Base-by-base conservation (phyloP, 2,113 vertebrate genomes). In the Poeciliopsis occidentalis region DNA sequence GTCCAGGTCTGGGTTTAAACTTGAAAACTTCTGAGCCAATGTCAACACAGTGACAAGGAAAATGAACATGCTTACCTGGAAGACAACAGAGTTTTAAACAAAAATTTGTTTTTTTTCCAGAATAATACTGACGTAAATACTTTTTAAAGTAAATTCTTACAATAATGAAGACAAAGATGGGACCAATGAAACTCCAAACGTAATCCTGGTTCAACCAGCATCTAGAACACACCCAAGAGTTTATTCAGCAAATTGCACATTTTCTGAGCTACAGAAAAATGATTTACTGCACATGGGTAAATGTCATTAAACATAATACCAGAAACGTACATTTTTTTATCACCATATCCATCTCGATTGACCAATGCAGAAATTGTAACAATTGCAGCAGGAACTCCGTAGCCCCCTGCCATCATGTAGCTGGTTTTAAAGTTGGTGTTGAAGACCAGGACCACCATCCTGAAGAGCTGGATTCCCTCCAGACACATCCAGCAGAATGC, bases 401-500 rank as follows among this genome's bases (percentile, higher is more conserved):
- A 98, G 69, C 96, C 96, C 0, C 90, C 82, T 32, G 92, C 87
- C 88, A 94, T 88, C 87, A 96, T 92, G 86, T 95, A 93, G 65
- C 75, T 71, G 13, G 82, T 90, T 64, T 83, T 86, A 41, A 96
- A 92, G 44, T 87, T 92, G 64, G 95, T 93, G 17, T 94, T 93
- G 85, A 96, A 97, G 64, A 97, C 96, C 27, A 94, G 87, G 26
- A 97, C 93, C 41, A 98, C 95, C 73, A 98, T 96, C 57, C 95
- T 89, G 94, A 96, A 97, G 57, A 97, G 96, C 74, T 97, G 95
- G 51, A 96, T 66, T 0, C 95, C 96, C 78, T 97, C 96, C 51
- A 97, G 94, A 80, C 92, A 94, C 96, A 97, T 98, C 96, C 96
- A 97, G 92, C 95, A 96, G 93, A 97, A 97, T 60, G 94, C 92